A percentile compares a stretch with the other conserved stretches of the same genome.
Conservation (phyloP, 2,797 vertebrate genomes). For the Zalophus californianus region DNA sequence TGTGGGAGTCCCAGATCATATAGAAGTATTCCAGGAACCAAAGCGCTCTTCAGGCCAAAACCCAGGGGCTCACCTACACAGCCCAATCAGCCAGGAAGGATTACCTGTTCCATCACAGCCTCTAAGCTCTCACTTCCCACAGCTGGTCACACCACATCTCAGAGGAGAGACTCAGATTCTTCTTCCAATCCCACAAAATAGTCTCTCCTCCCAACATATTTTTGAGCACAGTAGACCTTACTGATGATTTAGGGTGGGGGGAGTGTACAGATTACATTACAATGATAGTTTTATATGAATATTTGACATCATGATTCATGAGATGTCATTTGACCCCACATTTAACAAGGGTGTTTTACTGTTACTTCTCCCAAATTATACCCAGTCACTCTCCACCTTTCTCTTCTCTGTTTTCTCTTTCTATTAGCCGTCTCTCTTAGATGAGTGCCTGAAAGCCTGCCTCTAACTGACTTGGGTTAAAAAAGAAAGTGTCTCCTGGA, state of each 20-base stretch:
- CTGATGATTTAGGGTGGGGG: too few species aligned
- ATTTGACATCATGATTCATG: neutral
- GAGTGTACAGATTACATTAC: fast-evolving
- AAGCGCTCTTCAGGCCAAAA: neutral
- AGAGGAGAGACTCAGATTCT: neutral
- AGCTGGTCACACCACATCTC: neutral
- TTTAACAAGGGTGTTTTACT: too few species aligned
- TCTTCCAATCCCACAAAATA: neutral
- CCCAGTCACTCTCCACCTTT: neutral
- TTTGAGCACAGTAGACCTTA: neutral
- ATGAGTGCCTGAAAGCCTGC: neutral
- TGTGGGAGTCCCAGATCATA: neutral
- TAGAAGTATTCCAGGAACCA: fast-evolving
- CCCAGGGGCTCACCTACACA: too few species aligned
- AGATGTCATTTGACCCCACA: neutral
- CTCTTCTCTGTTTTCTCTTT: neutral
- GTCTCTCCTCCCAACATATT: too few species aligned
- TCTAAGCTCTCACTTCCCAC: neutral
- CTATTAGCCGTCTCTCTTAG: neutral
- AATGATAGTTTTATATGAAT: neutral
- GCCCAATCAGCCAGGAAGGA: neutral
- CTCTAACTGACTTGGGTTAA: neutral
- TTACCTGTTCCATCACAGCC: neutral
- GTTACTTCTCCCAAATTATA: neutral
- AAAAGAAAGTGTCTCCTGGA: neutral